Conservation (phyloP, 2,888 invertebrate species). For the Atrina japonica region DNA sequence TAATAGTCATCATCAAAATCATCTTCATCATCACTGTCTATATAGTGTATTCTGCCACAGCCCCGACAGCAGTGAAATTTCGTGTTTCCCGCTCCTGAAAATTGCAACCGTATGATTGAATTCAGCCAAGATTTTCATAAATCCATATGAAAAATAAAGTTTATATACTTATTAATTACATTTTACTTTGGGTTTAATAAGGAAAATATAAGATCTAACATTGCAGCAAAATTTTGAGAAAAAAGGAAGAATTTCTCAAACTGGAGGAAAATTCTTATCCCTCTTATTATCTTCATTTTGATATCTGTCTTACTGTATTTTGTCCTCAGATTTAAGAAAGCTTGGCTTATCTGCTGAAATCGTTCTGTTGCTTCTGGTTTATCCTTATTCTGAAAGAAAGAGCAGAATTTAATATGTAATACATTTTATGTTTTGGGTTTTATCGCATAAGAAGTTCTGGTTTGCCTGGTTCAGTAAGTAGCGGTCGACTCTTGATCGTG, state of each 20-base stretch:
- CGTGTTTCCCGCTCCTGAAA: neutral
- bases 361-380: constrained; percentile 36
- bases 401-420: neutral
- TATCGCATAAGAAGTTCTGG: too few species aligned
- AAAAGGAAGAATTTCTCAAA: too few species aligned
- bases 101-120: neutral
- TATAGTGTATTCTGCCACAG: constrained; percentile 31
- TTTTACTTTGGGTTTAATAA: too few species aligned
- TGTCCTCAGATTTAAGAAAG: constrained; percentile 34
- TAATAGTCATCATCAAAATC: constrained; percentile 36
- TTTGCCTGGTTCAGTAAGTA: too few species aligned
- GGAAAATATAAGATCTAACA: too few species aligned
- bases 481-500: too few species aligned
- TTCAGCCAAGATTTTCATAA: neutral
- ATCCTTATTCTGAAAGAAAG: constrained; percentile 38
- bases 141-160: neutral
- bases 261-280: too few species aligned
- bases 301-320: constrained; percentile 13
- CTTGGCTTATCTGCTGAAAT: constrained; percentile 43
- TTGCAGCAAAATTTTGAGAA: too few species aligned
- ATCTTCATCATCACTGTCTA: constrained; percentile 36
- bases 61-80: constrained; percentile 18
- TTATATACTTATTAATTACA: too few species aligned
- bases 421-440: too few species aligned
- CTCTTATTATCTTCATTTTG: too few species aligned